phyloP scores from a whole-genome alignment of 2,113 vertebrate genomes.

The Tapirus terrestris region DNA sequence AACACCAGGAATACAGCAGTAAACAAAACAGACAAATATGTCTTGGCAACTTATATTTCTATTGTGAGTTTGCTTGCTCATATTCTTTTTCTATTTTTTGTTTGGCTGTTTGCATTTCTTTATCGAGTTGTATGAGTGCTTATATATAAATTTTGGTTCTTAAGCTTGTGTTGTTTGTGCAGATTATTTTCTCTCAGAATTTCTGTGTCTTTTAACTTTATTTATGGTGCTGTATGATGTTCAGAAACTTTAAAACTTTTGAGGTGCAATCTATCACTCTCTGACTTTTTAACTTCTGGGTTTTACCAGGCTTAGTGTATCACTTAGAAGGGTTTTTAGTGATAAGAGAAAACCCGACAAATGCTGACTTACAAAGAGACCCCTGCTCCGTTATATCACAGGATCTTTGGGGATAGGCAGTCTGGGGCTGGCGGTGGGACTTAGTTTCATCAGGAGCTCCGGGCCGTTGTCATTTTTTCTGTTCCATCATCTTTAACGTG shows the following conservation, averaged over 20 bases:
- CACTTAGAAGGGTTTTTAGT: not conserved
- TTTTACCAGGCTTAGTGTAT: not conserved
- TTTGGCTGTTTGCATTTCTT: not conserved
- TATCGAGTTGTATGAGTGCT: not conserved
- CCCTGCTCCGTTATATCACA: too few species aligned
- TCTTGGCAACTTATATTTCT: not conserved
- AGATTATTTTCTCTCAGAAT: not conserved
- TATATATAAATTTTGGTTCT: not conserved
- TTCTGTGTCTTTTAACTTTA: not conserved
- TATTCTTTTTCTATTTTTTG: not conserved
- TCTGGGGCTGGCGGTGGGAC: not conserved
- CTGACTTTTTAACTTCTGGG: not conserved
- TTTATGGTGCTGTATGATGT: not conserved
- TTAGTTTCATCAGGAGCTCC: not conserved
- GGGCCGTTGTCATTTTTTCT: not conserved
- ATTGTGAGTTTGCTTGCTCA: not conserved
- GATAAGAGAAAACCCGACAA: not conserved
- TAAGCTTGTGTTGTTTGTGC: not conserved
- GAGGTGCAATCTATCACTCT: too few species aligned
- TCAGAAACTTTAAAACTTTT: not conserved
- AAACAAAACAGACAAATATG: not conserved
- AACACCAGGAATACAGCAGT: not conserved
- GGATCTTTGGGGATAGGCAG: too few species aligned
- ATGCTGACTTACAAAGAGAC: not conserved
- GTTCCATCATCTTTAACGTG: not conserved